Evolutionary conservation across 2,888 invertebrate species (phyloP), one percentile per base, ranked within the genome.

Genomic region (Apodemia duryi): DNA sequence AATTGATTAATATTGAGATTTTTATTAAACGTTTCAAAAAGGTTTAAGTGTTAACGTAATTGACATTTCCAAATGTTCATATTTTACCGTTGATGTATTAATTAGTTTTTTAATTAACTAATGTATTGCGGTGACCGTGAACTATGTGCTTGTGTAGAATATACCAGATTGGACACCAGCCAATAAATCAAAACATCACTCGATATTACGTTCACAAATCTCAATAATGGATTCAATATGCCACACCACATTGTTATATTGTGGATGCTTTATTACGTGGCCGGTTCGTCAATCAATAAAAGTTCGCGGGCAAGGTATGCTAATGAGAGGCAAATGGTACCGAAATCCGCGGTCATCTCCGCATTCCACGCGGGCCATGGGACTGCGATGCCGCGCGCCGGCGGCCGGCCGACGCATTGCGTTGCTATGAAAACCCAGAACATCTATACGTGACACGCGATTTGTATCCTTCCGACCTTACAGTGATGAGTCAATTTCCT

Each of bases 311-410:
- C 78, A 80, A 79, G 77, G 74, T 83, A 88, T 87, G 87, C 73
- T 83, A 88, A 89, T 80, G 78, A 74, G 77, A 77, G 76, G 72
- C 75, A 75, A 76, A 77, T 79, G 78, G 76, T 78, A 78, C 78
- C 84, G 76, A 84, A 84, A 80, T 78, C 73, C 73, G 78, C 80
- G 83, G 81, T 82, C 86, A 86, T 89, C 90, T 90, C 91, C 90
- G 90, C 90, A 91, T 91, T 90, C 91, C 86, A 74, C 74, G 72
- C 75, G 77, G 72, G 76, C 73, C 73, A 65, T 72, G 73, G 77
- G 76, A 71, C 77, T 77, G 80, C 79, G 74, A 74, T 73, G 79
- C 77, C 77, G 21, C 21, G 21, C 21, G 21, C 21, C 21, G 21
- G 21, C 21, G 77, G 74, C 75, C 71, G 70, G 67, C 63, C 70